Conservation (phyloP, 2,888 invertebrate species). For the Synergus japonicus region DNA sequence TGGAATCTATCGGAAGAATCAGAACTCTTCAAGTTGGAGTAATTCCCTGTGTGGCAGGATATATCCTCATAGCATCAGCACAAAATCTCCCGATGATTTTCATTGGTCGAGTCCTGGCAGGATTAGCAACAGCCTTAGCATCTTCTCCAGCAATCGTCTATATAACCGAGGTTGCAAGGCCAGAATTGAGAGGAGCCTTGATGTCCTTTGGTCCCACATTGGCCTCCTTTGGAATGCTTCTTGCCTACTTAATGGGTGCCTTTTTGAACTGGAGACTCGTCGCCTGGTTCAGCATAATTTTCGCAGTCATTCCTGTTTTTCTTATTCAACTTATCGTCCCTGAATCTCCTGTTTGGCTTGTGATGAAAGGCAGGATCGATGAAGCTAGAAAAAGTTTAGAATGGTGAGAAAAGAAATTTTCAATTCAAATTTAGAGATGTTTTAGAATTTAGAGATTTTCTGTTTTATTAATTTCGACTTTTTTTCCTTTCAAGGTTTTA, state of each 20-base stretch:
- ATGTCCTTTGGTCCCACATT: constrained; percentile 81
- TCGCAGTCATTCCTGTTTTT: constrained; percentile 79
- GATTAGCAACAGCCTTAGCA: constrained; percentile 80
- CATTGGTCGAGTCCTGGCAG: constrained; percentile 79
- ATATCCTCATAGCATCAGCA: constrained; percentile 80
- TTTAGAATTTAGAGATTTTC: background rate
- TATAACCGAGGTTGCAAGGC: constrained; percentile 81
- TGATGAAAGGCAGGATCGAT: constrained; percentile 79
- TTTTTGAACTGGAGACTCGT: constrained; percentile 80
- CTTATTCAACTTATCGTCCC: constrained; percentile 79
- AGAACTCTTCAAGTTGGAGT: constrained; percentile 80
- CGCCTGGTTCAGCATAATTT: constrained; percentile 80
- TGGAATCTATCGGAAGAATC: constrained; percentile 80
- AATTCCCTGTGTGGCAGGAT: constrained; percentile 80
- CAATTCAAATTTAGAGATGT: background rate
- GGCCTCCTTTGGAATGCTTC: constrained; percentile 81
- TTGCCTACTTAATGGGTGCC: constrained; percentile 80
- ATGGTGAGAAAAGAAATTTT: constrained; percentile 67
- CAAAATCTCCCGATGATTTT: constrained; percentile 79
- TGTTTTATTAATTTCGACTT: constrained; percentile 21
- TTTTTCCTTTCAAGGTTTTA: constrained; percentile 61
- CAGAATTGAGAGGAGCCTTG: constrained; percentile 81
- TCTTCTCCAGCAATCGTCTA: constrained; percentile 82
- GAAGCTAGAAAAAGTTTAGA: constrained; percentile 79
- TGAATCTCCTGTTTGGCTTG: constrained; percentile 82